A percentile compares a stretch with the other conserved stretches of the same genome.
Evolutionary conservation across 2,888 invertebrate genomes (phyloP).

Genomic region (Formica aserva): DNA sequence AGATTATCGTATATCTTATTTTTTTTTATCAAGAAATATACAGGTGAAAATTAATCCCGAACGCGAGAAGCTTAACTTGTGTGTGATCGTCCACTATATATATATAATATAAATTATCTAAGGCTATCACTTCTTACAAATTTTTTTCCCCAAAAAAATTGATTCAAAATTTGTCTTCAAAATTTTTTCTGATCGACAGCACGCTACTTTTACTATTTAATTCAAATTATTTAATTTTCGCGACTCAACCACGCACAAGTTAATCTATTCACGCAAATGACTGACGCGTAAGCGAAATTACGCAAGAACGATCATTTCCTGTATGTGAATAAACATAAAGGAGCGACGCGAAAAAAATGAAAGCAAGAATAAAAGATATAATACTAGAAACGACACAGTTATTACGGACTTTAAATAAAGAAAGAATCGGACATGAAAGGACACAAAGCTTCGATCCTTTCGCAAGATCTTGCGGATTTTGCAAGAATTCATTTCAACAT

Average conservation of each 20-base stretch:
- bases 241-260: not conserved
- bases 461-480: not conserved
- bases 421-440: not conserved
- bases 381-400: not conserved
- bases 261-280: not conserved
- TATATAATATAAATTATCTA: not conserved
- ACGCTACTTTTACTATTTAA: not conserved
- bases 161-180: not conserved
- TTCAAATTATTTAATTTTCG: not conserved
- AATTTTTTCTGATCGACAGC: not conserved
- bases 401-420: not conserved
- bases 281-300: constrained; percentile 19
- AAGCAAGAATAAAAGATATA: not conserved
- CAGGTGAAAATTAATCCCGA: not conserved
- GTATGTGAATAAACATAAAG: not conserved
- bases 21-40: constrained; percentile 16
- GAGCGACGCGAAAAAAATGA: not conserved
- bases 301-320: constrained; percentile 1
- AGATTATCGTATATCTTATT: not conserved
- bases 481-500: constrained; percentile 10
- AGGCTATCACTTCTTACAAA: not conserved
- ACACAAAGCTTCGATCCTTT: not conserved
- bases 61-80: not conserved
- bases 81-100: not conserved
- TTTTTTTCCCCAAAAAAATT: not conserved